Percentiles rank a stretch among this genome's conserved stretches.
Evolutionary conservation across 2,888 invertebrate genomes (phyloP).

Genomic region (Meliscaeva auricollis): DNA sequence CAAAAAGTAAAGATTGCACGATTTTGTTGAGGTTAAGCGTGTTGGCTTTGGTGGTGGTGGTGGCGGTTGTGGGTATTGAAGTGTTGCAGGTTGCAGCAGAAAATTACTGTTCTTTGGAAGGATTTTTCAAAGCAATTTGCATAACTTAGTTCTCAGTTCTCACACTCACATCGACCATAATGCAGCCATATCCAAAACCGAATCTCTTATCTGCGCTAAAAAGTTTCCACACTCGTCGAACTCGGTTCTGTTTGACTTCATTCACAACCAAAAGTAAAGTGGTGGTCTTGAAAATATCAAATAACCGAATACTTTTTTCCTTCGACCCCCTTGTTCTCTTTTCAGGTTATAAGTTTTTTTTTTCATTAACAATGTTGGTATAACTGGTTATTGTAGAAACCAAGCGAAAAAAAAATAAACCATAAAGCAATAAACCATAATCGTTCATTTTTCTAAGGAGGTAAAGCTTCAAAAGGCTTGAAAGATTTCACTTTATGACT

Average conservation of each 20-base stretch:
- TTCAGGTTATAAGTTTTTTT: background rate
- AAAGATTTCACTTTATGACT: too few relatives aligned
- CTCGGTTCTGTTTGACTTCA: background rate
- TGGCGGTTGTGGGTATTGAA: background rate
- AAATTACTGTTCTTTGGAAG: slow-evolving; percentile 50
- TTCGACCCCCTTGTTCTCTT: too few relatives aligned
- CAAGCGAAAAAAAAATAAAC: too few relatives aligned
- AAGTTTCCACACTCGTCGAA: background rate
- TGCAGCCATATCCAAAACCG: slow-evolving; percentile 38
- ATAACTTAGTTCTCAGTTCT: slow-evolving; percentile 55
- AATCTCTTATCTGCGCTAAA: background rate
- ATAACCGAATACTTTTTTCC: background rate
- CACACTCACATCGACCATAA: slow-evolving; percentile 49
- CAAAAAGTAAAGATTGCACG: slow-evolving; percentile 61
- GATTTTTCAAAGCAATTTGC: slow-evolving; percentile 65
- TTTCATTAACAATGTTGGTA: background rate
- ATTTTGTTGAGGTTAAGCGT: slow-evolving; percentile 48
- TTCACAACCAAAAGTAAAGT: background rate
- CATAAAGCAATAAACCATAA: too few relatives aligned
- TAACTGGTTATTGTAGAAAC: too few relatives aligned
- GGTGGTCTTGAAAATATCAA: slow-evolving; percentile 6
- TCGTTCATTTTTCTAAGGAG: too few relatives aligned
- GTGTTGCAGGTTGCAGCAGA: slow-evolving; percentile 44
- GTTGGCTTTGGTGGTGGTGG: slow-evolving; percentile 28
- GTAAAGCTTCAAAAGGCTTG: too few relatives aligned